Percentiles rank a stretch among this genome's conserved stretches.
phyloP scores from a whole-genome alignment of 1,140 invertebrate genomes.

The Cotesia vestalis region DNA sequence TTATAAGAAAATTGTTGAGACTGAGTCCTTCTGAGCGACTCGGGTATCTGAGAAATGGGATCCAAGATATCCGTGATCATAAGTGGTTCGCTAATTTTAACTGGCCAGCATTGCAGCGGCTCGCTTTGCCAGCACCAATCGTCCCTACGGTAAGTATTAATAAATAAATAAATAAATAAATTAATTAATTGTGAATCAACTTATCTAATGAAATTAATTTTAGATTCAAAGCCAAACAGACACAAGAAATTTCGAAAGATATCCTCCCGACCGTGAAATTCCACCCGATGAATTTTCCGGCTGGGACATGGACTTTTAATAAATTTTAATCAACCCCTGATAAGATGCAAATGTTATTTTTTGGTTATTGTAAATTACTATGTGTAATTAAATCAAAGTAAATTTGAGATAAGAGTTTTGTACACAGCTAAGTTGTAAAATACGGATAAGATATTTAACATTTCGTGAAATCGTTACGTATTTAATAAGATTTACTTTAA shows the following conservation, averaged over 20 bases:
- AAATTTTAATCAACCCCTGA: neutral
- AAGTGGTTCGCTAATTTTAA: constrained; percentile 96
- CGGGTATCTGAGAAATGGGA: constrained; percentile 90
- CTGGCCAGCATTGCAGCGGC: constrained; percentile 82
- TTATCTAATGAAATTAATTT: constrained; percentile 5
- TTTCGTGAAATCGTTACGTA: neutral
- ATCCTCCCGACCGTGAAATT: constrained; percentile 68
- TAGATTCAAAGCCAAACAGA: constrained; percentile 66
- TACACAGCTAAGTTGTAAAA: neutral
- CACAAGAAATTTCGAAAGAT: constrained; percentile 71
- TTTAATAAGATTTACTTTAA: too few species aligned
- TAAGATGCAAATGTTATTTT: neutral
- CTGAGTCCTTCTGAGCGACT: constrained; percentile 90
- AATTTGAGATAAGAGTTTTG: neutral
- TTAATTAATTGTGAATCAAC: too few species aligned
- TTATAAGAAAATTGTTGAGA: constrained; percentile 89
- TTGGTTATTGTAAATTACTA: neutral
- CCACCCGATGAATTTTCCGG: constrained; percentile 71
- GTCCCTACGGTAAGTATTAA: constrained; percentile 74
- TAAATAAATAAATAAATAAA: neutral
- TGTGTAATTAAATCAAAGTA: neutral
- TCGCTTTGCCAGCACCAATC: constrained; percentile 81
- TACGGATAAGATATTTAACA: constrained; percentile 5
- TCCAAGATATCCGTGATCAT: constrained; percentile 92
- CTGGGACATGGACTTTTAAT: constrained; percentile 72